Percentiles rank a stretch among this genome's conserved stretches.
phyloP scores from a whole-genome alignment of 2,113 vertebrate species.

The Saimiri boliviensis region DNA sequence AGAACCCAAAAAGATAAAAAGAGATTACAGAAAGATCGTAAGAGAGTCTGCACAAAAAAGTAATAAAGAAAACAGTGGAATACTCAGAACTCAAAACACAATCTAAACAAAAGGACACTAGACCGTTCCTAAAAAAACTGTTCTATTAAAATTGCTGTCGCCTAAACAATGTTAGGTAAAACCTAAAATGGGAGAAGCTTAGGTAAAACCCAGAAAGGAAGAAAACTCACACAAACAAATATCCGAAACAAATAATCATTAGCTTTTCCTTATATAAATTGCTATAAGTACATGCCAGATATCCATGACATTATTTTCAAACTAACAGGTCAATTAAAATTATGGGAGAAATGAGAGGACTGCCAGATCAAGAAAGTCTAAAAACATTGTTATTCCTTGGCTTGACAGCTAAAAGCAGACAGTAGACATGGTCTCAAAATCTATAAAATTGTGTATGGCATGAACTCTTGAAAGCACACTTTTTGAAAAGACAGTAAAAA shows the following conservation, averaged over 20 bases:
- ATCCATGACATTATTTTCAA: background rate
- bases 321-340: background rate
- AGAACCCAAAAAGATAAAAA: slow-evolving; percentile 17
- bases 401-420: background rate
- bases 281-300: background rate
- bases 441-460: background rate
- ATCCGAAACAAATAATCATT: background rate
- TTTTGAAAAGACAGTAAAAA: slow-evolving; percentile 50
- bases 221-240: background rate
- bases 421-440: background rate
- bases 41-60: background rate
- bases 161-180: background rate
- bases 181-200: background rate
- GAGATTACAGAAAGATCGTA: background rate
- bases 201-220: background rate
- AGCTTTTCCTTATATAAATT: background rate
- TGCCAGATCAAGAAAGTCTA: background rate
- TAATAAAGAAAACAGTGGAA: background rate
- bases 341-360: background rate
- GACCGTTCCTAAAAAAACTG: background rate
- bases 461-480: background rate
- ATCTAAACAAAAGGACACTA: slow-evolving; percentile 32
- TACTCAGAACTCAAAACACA: background rate
- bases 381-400: background rate
- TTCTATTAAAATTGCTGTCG: background rate